Base-by-base conservation (phyloP, 2,797 vertebrate species). In the Pteropus rufus region DNA sequence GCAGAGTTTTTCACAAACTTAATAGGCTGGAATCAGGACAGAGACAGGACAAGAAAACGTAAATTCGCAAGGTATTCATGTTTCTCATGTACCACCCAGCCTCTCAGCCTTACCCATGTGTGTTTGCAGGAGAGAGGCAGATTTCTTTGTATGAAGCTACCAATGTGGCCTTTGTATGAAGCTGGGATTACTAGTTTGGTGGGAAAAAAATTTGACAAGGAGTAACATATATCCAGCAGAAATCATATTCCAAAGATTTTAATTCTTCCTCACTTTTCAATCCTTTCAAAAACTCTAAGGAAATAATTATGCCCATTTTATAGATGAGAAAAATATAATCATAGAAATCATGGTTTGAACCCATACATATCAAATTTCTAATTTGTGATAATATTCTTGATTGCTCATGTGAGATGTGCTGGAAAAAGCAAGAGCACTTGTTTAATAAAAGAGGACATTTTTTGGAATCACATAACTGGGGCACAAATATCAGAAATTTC, bases 251-350 rank as follows among this genome's bases (percentile, higher is more conserved):
- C 31, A 46, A 46, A 88, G 12, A 88, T 5, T 85, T 60, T 76
- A 95, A 83, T 84, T 76, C 14, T 84, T 83, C 12, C 44, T 79
- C 46, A 70, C 3, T 73, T 96, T 95, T 82, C 92, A 73, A 60
- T 92, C 10, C 4, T 70, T 26, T 89, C 19, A 85, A 81, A 10
- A 84, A 52, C 2, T 7, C 49, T 52, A 69, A 86, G 11, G 21
- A 9, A 85, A 85, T 41, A 77, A 34, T 44, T 73, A 21, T 49
- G 26, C 31, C 36, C 70, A 93, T 80, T 96, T 67, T 87, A 83
- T 36, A 67, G 29, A 44, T 16, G 23, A 69, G 6, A 9, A 83
- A 83, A 91, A 89, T 67, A 60, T 39, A 76, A 94, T 62, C 5
- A n/a, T 49, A 87, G 23, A 15, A 89, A 9, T 73, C 34, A 56